Conservation (phyloP, 2,797 vertebrate species). For the Premnoplex brunnescens region DNA sequence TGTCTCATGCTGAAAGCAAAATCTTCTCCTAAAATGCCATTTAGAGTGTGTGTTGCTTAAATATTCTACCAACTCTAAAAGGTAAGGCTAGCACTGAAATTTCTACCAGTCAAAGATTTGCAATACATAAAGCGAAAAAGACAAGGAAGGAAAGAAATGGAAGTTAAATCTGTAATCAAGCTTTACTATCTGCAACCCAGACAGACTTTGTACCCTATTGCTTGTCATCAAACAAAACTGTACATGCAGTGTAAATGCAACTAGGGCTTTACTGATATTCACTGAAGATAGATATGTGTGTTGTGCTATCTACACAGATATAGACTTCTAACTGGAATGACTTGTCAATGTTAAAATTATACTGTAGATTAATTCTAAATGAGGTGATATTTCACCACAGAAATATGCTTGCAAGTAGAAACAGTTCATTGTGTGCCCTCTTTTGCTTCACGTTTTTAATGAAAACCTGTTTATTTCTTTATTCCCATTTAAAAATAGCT, state of each 20-base stretch:
- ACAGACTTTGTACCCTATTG: background rate
- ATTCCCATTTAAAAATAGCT: background rate
- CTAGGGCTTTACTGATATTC: background rate
- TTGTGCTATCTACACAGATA: background rate
- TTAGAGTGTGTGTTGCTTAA: background rate
- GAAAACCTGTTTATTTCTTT: background rate
- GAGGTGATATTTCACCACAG: background rate
- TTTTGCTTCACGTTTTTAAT: background rate
- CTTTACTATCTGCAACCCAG: background rate
- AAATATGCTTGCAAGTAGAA: conserved; percentile 2
- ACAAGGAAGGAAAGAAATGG: background rate
- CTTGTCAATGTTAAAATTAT: background rate
- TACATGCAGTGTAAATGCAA: background rate
- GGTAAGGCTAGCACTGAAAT: background rate
- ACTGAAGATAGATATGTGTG: background rate
- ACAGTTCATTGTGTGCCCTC: background rate
- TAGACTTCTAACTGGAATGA: background rate
- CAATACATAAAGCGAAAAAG: background rate
- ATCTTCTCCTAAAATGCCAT: background rate
- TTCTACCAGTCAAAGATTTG: background rate
- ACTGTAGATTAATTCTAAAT: background rate
- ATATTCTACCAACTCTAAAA: background rate
- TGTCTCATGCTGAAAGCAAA: background rate
- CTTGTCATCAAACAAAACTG: background rate
- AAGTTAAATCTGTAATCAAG: background rate